Base-by-base conservation (phyloP, 1,140 invertebrate species). In the Anagrus nilaparvatae region DNA sequence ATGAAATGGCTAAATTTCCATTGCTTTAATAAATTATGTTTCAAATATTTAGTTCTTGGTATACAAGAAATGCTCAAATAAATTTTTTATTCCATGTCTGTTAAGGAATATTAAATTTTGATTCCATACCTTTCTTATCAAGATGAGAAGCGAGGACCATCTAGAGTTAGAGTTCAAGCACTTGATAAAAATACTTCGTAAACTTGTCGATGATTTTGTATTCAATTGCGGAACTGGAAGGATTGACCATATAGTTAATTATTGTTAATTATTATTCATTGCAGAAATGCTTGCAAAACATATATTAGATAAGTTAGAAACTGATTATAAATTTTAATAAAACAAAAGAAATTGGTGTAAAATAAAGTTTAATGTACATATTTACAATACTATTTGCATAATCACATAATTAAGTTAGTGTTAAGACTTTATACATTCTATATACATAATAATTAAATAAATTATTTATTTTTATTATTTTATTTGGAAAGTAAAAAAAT, bases 131-230 rank as follows among this genome's bases (percentile, higher is more conserved):
- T 98, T 23, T 75, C 69, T 10, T 64, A 67, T 23, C 67, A 63
- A 33, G 90, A 97, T 72, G 78, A 97, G 1, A 70, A 66, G 52
- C 74, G 81, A 55, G 94, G 94, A 3, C 87, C 88, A 19, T 70
- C 89, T 14, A 96, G 96, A 20, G 93, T 99, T 0, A 73, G 96
- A 59, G 96, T 96, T n/a, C 96, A 99, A 67, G 96, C 96, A 2
- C 70, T 99, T 68, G 84, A 82, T 56, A 64, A 72, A 24, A 69
- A 87, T 58, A 96, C n/a, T n/a, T n/a, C n/a, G 96, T 48, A 80
- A 82, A 53, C 70, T 99, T 5, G 84, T 98, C 2, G 95, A 99
- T 56, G 96, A 99, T 65, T 99, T 99, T 73, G 81, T 97, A 2
- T 97, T 98, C 66, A 92, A 97, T 60, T 72, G 67, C 29, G 82